A percentile compares a stretch with the other conserved stretches of the same genome.
Conservation (phyloP, 2,113 vertebrate species). For the Agelaius phoeniceus region DNA sequence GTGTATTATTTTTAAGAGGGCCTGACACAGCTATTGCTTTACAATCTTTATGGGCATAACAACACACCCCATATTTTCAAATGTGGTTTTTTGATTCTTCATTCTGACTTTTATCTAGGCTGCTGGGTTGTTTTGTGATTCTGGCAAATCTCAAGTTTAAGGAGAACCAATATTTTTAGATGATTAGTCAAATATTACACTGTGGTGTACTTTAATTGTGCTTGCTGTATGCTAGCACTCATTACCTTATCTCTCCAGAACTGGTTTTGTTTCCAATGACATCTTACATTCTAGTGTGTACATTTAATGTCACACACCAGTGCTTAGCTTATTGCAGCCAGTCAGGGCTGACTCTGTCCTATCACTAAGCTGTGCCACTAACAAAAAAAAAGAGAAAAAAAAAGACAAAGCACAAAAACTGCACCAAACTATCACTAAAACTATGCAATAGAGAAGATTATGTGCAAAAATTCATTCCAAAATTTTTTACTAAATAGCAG, state of each 20-base stretch:
- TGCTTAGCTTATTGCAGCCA: conserved; percentile 42
- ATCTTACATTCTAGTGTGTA: conserved; percentile 45
- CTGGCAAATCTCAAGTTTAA: neutral
- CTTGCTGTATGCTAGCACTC: neutral
- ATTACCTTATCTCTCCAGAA: conserved; percentile 9
- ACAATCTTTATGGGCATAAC: conserved; percentile 6
- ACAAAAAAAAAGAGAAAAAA: neutral
- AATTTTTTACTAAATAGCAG: neutral
- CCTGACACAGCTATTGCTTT: conserved; percentile 52
- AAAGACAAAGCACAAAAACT: fast-evolving
- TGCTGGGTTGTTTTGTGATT: neutral
- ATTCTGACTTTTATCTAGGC: neutral
- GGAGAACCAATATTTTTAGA: neutral
- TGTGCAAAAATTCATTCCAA: neutral
- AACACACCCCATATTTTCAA: neutral
- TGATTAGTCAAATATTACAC: neutral
- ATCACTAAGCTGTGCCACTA: neutral
- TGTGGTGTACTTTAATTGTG: neutral
- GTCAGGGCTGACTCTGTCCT: neutral
- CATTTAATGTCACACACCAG: conserved; percentile 53
- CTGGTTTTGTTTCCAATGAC: conserved; percentile 37
- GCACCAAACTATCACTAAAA: neutral
- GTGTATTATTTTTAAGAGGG: conserved; percentile 63
- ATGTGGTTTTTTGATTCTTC: neutral
- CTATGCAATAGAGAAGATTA: neutral